Evolutionary conservation across 2,888 invertebrate species (phyloP), one percentile per base, ranked within the genome.

Genomic region (Ennomos quercinarius): DNA sequence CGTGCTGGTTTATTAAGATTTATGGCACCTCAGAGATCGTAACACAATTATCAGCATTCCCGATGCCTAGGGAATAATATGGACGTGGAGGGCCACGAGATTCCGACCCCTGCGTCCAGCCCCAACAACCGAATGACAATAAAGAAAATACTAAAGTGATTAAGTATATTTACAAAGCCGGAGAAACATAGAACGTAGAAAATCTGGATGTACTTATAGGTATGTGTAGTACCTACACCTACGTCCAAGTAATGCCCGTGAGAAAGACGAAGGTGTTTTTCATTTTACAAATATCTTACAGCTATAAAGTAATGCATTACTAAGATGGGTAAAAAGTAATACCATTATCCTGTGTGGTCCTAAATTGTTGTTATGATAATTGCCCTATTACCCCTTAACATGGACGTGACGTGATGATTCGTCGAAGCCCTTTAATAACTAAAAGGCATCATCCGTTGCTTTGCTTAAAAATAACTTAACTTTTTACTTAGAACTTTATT

Each of bases 1-100:
- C 53, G 49, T 47, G 66, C 73, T 68, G 72, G 70, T 81, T 87
- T 86, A 91, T 90, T 86, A 83, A 87, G 89, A 91, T 89, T 86
- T 86, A 91, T 74, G 82, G 76, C 74, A 82, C 81, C 80, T 78
- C 63, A 61, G 84, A 84, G 87, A 78, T 73, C 68, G 68, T 75
- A 76, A 74, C 80, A 81, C 85, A 86, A 85, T 85, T 75, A 80
- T 76, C 76, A 80, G 77, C 72, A 77, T 73, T 66, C 71, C 71
- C 68, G 67, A 64, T 62, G 68, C 87, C 80, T 80, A 69, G 87
- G 87, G 88, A 86, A 87, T 89, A 81, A 6, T 27, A 27, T 27
- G 27, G 6, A 27, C 76, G 74, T 63, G 68, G 71, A 63, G 78
- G 78, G 78, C 69, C 75, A 77, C 68, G 65, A 68, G 68, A 69